Evolutionary conservation across 1,140 invertebrate species (phyloP), one percentile per base, ranked within the genome.

Genomic region (Oryzaephilus surinamensis): DNA sequence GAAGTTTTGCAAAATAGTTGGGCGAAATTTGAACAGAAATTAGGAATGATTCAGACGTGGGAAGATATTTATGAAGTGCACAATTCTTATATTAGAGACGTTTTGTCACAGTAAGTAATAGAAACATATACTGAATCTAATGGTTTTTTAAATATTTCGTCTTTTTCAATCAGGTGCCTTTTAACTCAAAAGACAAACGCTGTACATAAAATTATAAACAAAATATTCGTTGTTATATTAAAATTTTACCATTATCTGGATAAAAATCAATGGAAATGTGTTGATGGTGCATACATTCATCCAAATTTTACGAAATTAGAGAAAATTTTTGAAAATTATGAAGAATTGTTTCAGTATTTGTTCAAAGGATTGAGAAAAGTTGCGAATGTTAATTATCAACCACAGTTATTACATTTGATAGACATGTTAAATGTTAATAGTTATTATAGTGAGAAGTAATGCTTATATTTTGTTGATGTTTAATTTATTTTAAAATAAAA

Each of bases 1-100:
- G 79, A 74, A 31, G 80, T 81, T 4, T 62, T 84, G 3, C 71
- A 79, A 24, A 66, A 69, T 1, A 79, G 77, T 12, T 85, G 81
- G 80, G 66, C 67, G 2, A 67, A 73, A 27, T 81, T 84, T 34
- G 74, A 81, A 51, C 72, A 72, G 31, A 73, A 76, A 50, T 52
- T 84, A 6, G 62, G 70, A 43, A 65, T 66, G 24, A 74, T 73
- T 0, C 62, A 65, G 4, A 79, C 77, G 3, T 52, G 84, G 0
- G 81, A 84, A 51, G 69, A 76, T 33, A 60, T 84, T 16, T 81
- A 83, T 45, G 61, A 69, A 7, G 71, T 72, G 13, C 82, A 85
- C 44, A 73, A 76, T 3, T 61, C 59, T 3, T 84, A 85, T 50
- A 67, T 85, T 8, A 84, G 82, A 51, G 74, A 77, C 35, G 77